phyloP scores from a whole-genome alignment of 1,140 invertebrate species.

The Camponotus pennsylvanicus region DNA sequence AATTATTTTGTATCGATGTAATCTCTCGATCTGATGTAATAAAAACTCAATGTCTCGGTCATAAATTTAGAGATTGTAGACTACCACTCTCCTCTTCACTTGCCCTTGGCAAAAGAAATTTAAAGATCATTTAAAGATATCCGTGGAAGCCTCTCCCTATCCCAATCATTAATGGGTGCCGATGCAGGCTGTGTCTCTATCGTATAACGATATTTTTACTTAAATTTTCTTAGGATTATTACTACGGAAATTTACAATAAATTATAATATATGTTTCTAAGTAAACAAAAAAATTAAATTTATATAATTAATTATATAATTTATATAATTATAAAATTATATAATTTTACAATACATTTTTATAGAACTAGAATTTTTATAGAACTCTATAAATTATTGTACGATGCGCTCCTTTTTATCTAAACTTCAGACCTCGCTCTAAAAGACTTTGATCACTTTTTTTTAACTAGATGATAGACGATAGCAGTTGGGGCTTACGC shows the following conservation, averaged over 20 bases:
- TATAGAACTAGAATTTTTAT: background rate
- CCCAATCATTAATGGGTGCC: constrained; percentile 35
- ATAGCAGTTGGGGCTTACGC: constrained; percentile 63
- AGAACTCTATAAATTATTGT: background rate
- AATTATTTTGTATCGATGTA: constrained; percentile 14
- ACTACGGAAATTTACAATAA: background rate
- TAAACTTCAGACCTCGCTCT: background rate
- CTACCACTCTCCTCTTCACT: constrained; percentile 17
- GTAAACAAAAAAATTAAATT: background rate
- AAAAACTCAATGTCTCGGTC: constrained; percentile 23
- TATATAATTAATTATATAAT: background rate
- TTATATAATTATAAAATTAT: background rate
- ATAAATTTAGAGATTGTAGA: constrained; percentile 49
- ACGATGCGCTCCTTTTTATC: constrained; percentile 15
- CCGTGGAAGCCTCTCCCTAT: background rate
- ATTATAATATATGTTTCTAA: background rate
- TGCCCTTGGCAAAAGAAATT: constrained; percentile 44
- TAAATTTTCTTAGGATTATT: background rate
- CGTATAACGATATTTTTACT: background rate
- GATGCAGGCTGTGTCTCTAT: constrained; percentile 27
- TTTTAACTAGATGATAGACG: constrained; percentile 62
- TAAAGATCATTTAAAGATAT: constrained; percentile 46
- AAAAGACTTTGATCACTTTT: constrained; percentile 24
- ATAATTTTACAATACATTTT: background rate
- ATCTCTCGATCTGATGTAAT: constrained; percentile 40